Percentiles rank a stretch among this genome's conserved stretches.
Conservation (phyloP, 2,888 invertebrate species). For the Drosophila rellima region DNA sequence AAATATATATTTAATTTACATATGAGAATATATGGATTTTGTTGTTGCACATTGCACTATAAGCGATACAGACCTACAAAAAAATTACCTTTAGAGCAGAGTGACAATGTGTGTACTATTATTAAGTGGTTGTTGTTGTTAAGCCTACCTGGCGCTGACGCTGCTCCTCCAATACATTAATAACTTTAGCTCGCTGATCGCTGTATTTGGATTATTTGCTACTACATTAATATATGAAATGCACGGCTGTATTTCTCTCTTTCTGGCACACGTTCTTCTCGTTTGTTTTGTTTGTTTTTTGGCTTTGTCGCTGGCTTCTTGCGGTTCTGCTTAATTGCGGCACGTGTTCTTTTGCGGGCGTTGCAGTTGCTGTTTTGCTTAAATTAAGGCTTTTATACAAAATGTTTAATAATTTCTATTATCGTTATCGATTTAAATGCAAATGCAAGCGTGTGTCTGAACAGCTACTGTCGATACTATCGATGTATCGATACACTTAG, state of each 20-base stretch:
- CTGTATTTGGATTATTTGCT: neutral
- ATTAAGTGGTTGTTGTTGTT: constrained; percentile 20
- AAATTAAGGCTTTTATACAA: constrained; percentile 47
- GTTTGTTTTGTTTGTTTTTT: constrained; percentile 18
- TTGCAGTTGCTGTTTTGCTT: constrained; percentile 40
- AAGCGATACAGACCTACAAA: constrained; percentile 9
- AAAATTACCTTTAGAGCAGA: constrained; percentile 22
- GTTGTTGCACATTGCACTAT: constrained; percentile 18
- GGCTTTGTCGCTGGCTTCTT: neutral
- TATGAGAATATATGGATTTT: neutral
- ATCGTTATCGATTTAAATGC: constrained; percentile 44
- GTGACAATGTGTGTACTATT: constrained; percentile 14
- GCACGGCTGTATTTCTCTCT: constrained; percentile 1
- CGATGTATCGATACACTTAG: neutral
- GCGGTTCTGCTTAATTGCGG: constrained; percentile 23
- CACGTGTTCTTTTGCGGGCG: constrained; percentile 30
- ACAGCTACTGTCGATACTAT: constrained; percentile 23
- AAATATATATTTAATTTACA: constrained; percentile 10
- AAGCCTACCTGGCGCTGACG: constrained; percentile 54
- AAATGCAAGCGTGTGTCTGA: constrained; percentile 22
- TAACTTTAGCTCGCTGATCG: constrained; percentile 32
- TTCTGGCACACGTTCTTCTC: neutral
- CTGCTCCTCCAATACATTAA: constrained; percentile 47
- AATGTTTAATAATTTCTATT: constrained; percentile 43
- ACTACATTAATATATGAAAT: constrained; percentile 21